Evolutionary conservation across 2,113 vertebrate genomes (phyloP).

Genomic region (Lepidothrix coronata): DNA sequence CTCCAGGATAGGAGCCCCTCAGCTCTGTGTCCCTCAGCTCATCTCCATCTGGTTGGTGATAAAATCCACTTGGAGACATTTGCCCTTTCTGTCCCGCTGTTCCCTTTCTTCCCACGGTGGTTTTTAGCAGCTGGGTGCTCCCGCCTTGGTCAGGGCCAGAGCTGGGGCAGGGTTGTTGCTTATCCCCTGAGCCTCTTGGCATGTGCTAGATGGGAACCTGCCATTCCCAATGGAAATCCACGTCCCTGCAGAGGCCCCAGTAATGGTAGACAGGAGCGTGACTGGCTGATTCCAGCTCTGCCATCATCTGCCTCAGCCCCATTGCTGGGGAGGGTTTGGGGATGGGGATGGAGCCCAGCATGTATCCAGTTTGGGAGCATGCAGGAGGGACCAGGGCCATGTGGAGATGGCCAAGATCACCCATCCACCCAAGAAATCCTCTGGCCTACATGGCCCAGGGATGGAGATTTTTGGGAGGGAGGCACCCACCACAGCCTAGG

Average conservation of each 20-base stretch:
- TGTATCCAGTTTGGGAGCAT: fast-evolving
- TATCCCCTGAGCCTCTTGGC: not conserved
- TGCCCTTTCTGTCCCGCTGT: not conserved
- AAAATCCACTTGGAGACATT: not conserved
- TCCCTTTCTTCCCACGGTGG: not conserved
- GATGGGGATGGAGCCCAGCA: not conserved
- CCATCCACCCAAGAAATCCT: fast-evolving
- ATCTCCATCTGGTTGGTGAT: not conserved
- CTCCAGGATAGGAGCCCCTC: not conserved
- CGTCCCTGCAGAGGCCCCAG: not conserved
- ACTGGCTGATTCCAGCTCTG: not conserved
- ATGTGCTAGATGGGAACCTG: not conserved
- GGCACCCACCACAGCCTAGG: fast-evolving
- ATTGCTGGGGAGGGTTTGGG: not conserved
- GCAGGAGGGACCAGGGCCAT: not conserved
- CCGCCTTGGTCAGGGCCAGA: not conserved
- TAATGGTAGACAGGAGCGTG: not conserved
- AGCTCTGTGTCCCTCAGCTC: fast-evolving
- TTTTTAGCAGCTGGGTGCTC: not conserved
- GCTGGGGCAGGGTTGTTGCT: not conserved
- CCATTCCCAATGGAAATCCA: not conserved
- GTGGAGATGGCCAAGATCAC: not conserved
- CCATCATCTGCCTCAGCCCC: not conserved
- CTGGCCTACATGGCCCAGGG: fast-evolving
- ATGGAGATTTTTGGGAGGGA: not conserved